Evolutionary conservation across 30 jellyfish, hydroid and myxozoan genomes (phyloP).

Genomic region (Sanderia malayensis): DNA sequence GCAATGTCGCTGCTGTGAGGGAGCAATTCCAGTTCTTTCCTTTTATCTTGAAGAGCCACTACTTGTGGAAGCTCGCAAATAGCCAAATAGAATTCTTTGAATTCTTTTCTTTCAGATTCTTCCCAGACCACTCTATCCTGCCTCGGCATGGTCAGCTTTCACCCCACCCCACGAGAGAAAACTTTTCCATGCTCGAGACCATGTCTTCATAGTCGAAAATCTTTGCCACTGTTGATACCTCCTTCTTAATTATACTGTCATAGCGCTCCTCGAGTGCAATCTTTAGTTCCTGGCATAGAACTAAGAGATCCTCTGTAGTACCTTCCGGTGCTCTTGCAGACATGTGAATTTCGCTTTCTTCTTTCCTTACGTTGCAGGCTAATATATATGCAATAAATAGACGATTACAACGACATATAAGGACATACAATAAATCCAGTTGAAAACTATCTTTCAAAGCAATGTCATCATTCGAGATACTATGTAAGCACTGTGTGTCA

Average conservation of each 20-base stretch:
- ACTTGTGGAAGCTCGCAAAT: no score
- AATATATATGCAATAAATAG: not conserved
- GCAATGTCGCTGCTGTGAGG: no score
- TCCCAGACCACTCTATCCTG: no score
- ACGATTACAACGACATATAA: not conserved
- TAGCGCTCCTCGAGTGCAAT: constrained; percentile 3
- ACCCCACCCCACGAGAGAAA: no score
- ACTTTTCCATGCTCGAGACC: no score
- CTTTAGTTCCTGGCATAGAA: constrained; percentile 8
- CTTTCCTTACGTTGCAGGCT: not conserved
- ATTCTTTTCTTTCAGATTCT: no score
- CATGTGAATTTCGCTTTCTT: constrained; percentile 2
- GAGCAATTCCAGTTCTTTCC: no score
- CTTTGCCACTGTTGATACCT: not conserved
- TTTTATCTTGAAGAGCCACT: no score
- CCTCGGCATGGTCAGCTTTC: no score
- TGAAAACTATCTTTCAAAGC: not conserved
- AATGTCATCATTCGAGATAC: not conserved
- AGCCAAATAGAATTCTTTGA: no score
- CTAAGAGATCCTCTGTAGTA: not conserved
- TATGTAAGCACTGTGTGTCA: not conserved
- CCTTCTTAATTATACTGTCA: not conserved
- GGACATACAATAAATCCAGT: not conserved
- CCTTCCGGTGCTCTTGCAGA: not conserved
- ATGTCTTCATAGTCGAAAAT: no score